phyloP scores from a whole-genome alignment of 2,797 vertebrate species.

The Kryptopterus vitreolus region DNA sequence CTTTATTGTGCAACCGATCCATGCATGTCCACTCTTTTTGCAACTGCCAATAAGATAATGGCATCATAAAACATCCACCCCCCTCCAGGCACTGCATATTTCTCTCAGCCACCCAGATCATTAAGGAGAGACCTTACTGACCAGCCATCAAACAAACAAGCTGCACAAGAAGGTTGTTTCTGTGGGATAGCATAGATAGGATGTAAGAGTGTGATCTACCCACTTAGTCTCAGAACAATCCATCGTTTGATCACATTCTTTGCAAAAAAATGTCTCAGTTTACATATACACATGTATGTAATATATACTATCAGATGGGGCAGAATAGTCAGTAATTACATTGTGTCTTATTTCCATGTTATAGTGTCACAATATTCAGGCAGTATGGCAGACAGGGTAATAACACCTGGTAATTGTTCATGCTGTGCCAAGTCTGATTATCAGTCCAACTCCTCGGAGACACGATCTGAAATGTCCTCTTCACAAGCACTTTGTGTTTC shows the following conservation, averaged over 20 bases:
- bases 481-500: constrained; percentile 14
- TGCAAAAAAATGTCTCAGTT: not conserved
- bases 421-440: constrained; percentile 42
- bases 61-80: not conserved
- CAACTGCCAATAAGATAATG: constrained; percentile 4
- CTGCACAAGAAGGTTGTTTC: not conserved
- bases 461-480: constrained; percentile 32
- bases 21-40: not conserved
- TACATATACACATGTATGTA: constrained; percentile 9
- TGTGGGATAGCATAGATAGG: not conserved
- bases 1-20: not conserved
- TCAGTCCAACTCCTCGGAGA: constrained; percentile 28
- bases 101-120: not conserved
- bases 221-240: not conserved
- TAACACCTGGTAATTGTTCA: constrained; percentile 49
- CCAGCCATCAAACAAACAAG: not conserved
- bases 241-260: not conserved
- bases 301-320: constrained; percentile 19
- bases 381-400: constrained; percentile 40
- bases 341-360: constrained; percentile 44
- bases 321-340: constrained; percentile 44
- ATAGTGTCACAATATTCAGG: constrained; percentile 45
- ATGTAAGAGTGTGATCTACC: not conserved
- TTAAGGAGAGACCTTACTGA: constrained; percentile 3
- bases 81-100: constrained; percentile 1